Evolutionary conservation across 2,888 invertebrate genomes (phyloP).

Genomic region (Papilio demoleus): DNA sequence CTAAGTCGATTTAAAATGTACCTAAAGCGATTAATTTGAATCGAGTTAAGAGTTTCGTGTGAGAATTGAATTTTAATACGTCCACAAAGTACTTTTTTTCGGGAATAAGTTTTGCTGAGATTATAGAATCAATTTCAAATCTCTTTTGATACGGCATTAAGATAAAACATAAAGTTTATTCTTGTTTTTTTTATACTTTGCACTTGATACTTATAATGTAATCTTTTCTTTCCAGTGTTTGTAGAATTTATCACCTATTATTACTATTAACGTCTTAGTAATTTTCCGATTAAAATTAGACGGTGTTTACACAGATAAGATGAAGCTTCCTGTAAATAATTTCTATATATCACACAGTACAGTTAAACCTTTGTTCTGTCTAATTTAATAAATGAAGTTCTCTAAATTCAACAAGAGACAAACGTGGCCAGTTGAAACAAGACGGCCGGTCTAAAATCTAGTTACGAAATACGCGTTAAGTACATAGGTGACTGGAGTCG

Average conservation of each 20-base stretch:
- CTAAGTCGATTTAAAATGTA: conserved; percentile 65
- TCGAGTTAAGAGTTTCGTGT: conserved; percentile 56
- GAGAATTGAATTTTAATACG: conserved; percentile 54
- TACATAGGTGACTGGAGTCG: conserved; percentile 55
- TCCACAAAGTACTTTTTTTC: conserved; percentile 39
- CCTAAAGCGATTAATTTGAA: conserved; percentile 65
- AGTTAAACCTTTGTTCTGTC: conserved; percentile 18
- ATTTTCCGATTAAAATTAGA: neutral
- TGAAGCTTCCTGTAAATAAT: too few relatives aligned
- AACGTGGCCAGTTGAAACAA: conserved; percentile 39
- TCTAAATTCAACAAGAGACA: conserved; percentile 47
- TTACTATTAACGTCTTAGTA: too few relatives aligned
- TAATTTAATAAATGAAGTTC: conserved; percentile 41
- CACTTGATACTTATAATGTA: neutral
- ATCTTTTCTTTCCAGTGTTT: too few relatives aligned
- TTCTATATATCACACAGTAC: neutral
- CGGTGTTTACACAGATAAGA: neutral
- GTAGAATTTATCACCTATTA: too few relatives aligned
- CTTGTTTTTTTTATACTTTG: neutral
- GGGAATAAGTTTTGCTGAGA: neutral
- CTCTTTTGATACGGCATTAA: neutral
- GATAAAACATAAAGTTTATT: neutral
- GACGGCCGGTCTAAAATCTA: conserved; percentile 40
- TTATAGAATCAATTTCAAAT: conserved; percentile 14
- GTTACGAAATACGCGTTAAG: conserved; percentile 61